These are phyloP conservation scores for Phasianus colchicus DNA, from an alignment of 2,113 vertebrate species.

Conservation along the genomic window DNA sequence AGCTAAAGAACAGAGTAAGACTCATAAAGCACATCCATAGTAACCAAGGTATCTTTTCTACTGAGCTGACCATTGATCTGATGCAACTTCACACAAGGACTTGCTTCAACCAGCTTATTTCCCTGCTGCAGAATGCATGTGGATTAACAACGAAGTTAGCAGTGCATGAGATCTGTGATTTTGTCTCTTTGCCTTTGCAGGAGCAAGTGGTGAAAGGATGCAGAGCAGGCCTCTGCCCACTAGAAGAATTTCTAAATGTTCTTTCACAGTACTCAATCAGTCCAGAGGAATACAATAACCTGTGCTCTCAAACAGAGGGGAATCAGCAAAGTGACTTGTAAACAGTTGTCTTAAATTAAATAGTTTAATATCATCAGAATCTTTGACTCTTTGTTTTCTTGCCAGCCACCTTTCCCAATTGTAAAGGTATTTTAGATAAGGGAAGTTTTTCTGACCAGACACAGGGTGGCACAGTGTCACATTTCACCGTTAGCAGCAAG, in stretches of 20 bases:
- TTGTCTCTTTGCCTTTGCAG: conserved; percentile 71
- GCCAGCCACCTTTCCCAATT: neutral
- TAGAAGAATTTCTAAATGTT: conserved; percentile 85
- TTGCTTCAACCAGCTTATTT: fast-evolving
- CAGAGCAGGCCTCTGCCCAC: conserved; percentile 86
- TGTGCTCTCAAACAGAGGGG: conserved; percentile 75
- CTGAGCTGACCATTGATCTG: neutral
- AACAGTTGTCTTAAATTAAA: conserved; percentile 63
- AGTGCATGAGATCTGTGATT: neutral
- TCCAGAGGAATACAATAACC: conserved; percentile 78
- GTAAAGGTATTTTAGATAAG: neutral
- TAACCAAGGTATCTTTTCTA: neutral
- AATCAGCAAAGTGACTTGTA: neutral
- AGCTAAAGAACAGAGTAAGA: neutral
- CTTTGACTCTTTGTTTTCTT: neutral
- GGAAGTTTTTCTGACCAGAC: neutral
- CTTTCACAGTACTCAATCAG: conserved; percentile 78
- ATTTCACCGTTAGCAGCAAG: conserved; percentile 1
- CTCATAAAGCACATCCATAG: neutral
- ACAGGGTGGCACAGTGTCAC: conserved; percentile 41
- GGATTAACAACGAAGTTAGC: neutral
- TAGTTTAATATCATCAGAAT: neutral
- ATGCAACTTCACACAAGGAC: neutral
- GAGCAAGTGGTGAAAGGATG: conserved; percentile 89
- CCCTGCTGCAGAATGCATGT: neutral